These are phyloP conservation scores for Capricornis sumatraensis DNA, from an alignment of 2,113 vertebrate genomes.

Conservation along the genomic window DNA sequence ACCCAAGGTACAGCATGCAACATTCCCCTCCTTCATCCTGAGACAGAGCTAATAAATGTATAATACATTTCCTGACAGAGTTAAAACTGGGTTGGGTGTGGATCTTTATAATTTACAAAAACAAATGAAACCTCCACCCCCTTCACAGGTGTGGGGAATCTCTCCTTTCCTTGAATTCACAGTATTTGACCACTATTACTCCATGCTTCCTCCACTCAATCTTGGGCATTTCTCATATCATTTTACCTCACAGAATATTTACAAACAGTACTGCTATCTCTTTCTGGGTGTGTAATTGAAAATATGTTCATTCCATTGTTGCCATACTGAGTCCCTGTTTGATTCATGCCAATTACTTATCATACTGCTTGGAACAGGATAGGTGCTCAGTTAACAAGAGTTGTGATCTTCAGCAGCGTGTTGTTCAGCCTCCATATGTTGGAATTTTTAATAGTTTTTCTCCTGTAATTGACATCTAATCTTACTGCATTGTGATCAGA, in stretches of 20 bases:
- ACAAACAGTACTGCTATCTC: not conserved
- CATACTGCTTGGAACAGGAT: not conserved
- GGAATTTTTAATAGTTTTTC: not conserved
- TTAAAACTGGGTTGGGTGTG: not conserved
- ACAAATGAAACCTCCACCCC: not conserved
- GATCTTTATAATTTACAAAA: not conserved
- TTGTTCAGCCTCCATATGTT: not conserved
- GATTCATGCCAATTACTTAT: not conserved
- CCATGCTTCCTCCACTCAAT: not conserved
- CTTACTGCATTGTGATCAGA: not conserved
- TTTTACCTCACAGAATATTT: not conserved
- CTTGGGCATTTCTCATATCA: not conserved
- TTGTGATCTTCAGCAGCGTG: not conserved
- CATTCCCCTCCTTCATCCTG: not conserved
- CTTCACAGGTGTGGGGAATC: not conserved
- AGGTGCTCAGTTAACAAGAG: not conserved
- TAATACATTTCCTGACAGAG: not conserved
- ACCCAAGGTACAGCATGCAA: not conserved
- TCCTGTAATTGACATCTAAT: not conserved
- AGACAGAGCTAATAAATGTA: not conserved
- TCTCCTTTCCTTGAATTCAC: not conserved
- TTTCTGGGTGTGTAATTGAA: not conserved
- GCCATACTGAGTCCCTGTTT: not conserved
- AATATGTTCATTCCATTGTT: not conserved
- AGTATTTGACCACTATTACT: not conserved